These are phyloP conservation scores for Cetoscarus ocellatus DNA, from an alignment of 2,797 vertebrate genomes.

Conservation along the genomic window DNA sequence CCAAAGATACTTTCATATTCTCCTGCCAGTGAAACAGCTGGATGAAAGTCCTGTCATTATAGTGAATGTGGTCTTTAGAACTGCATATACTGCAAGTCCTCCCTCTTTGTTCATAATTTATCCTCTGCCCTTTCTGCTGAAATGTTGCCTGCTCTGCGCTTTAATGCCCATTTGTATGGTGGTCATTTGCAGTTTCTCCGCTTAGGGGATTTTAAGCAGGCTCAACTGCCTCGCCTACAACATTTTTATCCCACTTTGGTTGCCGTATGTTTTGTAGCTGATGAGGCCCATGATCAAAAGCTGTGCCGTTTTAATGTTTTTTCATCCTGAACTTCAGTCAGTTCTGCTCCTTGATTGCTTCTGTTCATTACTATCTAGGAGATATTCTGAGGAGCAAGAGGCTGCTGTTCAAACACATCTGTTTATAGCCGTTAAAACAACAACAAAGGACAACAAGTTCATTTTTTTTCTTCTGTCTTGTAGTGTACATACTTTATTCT, in stretches of 20 bases:
- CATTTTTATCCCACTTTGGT: slow-evolving; percentile 26
- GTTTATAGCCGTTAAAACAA: not conserved
- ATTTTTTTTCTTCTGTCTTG: not conserved
- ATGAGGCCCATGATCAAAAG: slow-evolving; percentile 11
- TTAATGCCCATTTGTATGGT: slow-evolving; percentile 55
- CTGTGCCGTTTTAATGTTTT: not conserved
- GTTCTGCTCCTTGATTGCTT: not conserved
- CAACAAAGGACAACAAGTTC: not conserved
- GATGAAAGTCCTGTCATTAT: slow-evolving; percentile 41
- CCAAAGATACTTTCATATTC: slow-evolving; percentile 23
- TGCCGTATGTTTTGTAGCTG: slow-evolving; percentile 13
- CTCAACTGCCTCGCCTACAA: slow-evolving; percentile 18
- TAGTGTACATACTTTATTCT: too few species aligned
- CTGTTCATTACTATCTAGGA: not conserved
- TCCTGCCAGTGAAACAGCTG: slow-evolving; percentile 18
- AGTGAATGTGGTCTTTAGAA: slow-evolving; percentile 52
- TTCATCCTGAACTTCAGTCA: not conserved
- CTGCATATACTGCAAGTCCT: slow-evolving; percentile 30
- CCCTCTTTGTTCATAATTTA: slow-evolving; percentile 44
- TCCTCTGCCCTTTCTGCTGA: slow-evolving; percentile 62
- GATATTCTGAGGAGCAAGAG: not conserved
- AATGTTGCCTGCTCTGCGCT: slow-evolving; percentile 50
- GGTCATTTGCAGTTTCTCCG: slow-evolving; percentile 42
- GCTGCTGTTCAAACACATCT: not conserved
- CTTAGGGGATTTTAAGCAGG: slow-evolving; percentile 39